Percentiles rank a stretch among this genome's conserved stretches.
Conservation (phyloP, 2,888 invertebrate genomes). For the Timema cristinae region DNA sequence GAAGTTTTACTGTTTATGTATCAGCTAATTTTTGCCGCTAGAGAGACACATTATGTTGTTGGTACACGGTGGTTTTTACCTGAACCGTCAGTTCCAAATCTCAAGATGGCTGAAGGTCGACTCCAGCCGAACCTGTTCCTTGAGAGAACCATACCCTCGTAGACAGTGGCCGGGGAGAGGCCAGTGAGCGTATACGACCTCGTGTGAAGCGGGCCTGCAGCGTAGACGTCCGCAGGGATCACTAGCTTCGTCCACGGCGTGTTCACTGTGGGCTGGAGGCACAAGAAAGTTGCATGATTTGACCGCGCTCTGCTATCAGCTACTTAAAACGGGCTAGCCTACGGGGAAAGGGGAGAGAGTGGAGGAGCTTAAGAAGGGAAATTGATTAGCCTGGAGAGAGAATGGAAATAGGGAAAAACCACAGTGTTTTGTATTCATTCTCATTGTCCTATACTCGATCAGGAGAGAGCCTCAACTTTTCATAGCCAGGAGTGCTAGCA, state of each 20-base stretch:
- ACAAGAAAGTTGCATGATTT: not conserved
- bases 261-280: constrained; percentile 3
- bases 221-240: constrained; percentile 60
- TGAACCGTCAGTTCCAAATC: constrained; percentile 73
- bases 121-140: constrained; percentile 85
- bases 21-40: too few relatives aligned
- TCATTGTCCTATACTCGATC: too few relatives aligned
- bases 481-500: too few relatives aligned
- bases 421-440: too few relatives aligned
- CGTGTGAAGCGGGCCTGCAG: constrained; percentile 67
- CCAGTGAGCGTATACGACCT: constrained; percentile 71
- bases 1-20: too few relatives aligned
- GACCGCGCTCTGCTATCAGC: not conserved
- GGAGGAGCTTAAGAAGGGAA: too few relatives aligned
- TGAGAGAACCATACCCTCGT: constrained; percentile 74
- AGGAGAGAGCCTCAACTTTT: too few relatives aligned
- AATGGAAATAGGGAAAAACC: too few relatives aligned
- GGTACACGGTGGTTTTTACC: constrained; percentile 46
- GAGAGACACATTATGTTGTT: too few relatives aligned
- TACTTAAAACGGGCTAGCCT: too few relatives aligned
- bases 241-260: constrained; percentile 61
- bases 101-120: constrained; percentile 66
- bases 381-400: too few relatives aligned
- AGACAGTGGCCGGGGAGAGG: constrained; percentile 66
- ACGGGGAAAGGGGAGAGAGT: too few relatives aligned